phyloP scores from a whole-genome alignment of 1,140 invertebrate species.

The Orchesella cincta region DNA sequence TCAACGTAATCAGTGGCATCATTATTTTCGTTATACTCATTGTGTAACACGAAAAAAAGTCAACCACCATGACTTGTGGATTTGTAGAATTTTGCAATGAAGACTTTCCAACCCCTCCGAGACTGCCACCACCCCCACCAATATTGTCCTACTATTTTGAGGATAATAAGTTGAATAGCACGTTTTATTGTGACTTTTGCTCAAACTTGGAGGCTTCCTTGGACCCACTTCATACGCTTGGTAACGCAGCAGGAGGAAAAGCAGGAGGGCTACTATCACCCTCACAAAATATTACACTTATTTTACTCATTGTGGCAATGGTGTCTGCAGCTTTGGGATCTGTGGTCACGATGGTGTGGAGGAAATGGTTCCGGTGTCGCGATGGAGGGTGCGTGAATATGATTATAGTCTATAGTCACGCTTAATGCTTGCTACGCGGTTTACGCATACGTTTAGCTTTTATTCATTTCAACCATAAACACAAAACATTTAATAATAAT shows the following conservation, averaged over 20 bases:
- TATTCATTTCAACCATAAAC: too few species aligned
- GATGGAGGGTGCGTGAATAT: slow-evolving; percentile 10
- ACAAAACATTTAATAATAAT: too few species aligned
- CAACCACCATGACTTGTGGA: not conserved
- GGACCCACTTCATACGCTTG: slow-evolving; percentile 10
- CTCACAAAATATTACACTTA: slow-evolving; percentile 31
- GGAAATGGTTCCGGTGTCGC: slow-evolving; percentile 7
- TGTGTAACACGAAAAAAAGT: not conserved
- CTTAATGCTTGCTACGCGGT: too few species aligned
- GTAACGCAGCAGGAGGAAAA: not conserved
- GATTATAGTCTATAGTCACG: too few species aligned
- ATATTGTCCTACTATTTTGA: slow-evolving; percentile 33
- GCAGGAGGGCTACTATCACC: slow-evolving; percentile 2
- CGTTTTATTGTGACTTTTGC: slow-evolving; percentile 43
- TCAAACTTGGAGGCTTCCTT: slow-evolving; percentile 29
- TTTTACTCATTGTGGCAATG: slow-evolving; percentile 45
- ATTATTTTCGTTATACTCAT: too few species aligned
- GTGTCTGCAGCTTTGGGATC: slow-evolving; percentile 37
- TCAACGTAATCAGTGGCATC: not conserved
- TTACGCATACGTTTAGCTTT: too few species aligned
- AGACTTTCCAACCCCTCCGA: slow-evolving; percentile 29
- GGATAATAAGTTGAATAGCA: slow-evolving; percentile 11
- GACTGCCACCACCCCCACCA: slow-evolving; percentile 42
- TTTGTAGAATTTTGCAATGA: slow-evolving; percentile 6
- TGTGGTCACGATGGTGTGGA: slow-evolving; percentile 30